These are phyloP conservation scores for Oncorhynchus gorbuscha DNA, from an alignment of 2,113 vertebrate genomes.

Conservation along the genomic window DNA sequence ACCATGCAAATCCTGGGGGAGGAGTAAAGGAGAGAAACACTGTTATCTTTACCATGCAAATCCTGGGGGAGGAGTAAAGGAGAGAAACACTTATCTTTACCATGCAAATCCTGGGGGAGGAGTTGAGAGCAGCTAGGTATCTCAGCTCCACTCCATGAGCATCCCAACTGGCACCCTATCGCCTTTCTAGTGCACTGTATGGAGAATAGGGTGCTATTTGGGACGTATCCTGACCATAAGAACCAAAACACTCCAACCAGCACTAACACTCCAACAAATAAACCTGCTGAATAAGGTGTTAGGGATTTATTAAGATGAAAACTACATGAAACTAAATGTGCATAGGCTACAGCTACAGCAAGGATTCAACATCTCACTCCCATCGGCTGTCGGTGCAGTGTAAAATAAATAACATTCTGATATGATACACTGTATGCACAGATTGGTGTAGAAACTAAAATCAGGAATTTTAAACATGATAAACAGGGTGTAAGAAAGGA, in stretches of 20 bases:
- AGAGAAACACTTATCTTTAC: too few relatives aligned
- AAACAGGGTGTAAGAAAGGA: too few relatives aligned
- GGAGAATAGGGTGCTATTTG: too few relatives aligned
- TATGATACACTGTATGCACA: conserved; percentile 34
- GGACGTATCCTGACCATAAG: too few relatives aligned
- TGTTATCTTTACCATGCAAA: conserved; percentile 51
- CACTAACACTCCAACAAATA: conserved; percentile 7
- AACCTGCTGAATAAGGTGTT: conserved; percentile 77
- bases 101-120: too few relatives aligned
- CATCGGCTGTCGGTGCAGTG: conserved; percentile 53
- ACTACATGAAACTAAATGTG: conserved; percentile 45
- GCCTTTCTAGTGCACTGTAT: too few relatives aligned
- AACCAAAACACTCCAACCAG: too few relatives aligned
- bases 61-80: conserved; percentile 82
- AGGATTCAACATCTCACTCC: conserved; percentile 47
- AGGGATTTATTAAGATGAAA: conserved; percentile 66
- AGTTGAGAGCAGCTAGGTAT: too few relatives aligned
- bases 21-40: conserved; percentile 63
- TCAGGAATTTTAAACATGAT: conserved; percentile 43
- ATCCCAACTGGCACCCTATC: too few relatives aligned
- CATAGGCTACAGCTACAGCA: conserved; percentile 45
- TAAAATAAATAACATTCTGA: conserved; percentile 54
- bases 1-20: conserved; percentile 79
- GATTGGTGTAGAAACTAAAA: conserved; percentile 21
- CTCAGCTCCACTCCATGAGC: too few relatives aligned